A percentile compares a stretch with the other conserved stretches of the same genome.
phyloP scores from a whole-genome alignment of 2,797 vertebrate genomes.

The Scleropages formosus region DNA sequence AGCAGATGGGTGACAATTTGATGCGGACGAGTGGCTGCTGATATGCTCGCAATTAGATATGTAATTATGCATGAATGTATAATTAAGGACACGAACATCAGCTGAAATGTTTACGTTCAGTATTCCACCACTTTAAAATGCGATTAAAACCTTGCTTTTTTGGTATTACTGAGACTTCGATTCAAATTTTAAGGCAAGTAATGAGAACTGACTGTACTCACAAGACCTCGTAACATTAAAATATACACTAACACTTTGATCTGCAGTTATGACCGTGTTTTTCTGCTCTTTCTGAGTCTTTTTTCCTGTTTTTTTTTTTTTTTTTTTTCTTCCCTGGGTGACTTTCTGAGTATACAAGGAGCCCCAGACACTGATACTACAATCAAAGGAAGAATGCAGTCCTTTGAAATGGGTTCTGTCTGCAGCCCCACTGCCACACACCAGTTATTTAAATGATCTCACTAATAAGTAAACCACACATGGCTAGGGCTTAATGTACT shows the following conservation, averaged over 20 bases:
- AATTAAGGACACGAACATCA: no score
- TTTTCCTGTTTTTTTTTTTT: neutral
- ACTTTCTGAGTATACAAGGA: neutral
- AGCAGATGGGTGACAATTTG: neutral
- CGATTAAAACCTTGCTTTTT: neutral
- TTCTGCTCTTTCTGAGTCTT: neutral
- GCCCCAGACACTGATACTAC: neutral
- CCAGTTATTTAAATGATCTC: neutral
- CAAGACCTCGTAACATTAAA: neutral
- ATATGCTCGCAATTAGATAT: neutral
- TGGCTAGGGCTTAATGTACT: neutral
- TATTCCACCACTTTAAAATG: neutral
- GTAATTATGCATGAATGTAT: neutral
- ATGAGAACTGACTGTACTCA: neutral
- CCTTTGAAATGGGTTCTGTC: neutral
- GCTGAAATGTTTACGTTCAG: no score
- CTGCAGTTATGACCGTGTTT: neutral
- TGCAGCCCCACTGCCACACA: neutral
- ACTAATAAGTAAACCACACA: neutral
- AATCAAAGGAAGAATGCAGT: conserved; percentile 5
- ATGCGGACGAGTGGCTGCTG: neutral
- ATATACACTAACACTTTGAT: neutral
- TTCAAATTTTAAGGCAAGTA: neutral
- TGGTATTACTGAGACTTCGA: neutral
- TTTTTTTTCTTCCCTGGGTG: neutral